These are phyloP conservation scores for Morbakka virulenta DNA, from an alignment of 30 jellyfish, hydroid and myxozoan species.

Conservation along the genomic window DNA sequence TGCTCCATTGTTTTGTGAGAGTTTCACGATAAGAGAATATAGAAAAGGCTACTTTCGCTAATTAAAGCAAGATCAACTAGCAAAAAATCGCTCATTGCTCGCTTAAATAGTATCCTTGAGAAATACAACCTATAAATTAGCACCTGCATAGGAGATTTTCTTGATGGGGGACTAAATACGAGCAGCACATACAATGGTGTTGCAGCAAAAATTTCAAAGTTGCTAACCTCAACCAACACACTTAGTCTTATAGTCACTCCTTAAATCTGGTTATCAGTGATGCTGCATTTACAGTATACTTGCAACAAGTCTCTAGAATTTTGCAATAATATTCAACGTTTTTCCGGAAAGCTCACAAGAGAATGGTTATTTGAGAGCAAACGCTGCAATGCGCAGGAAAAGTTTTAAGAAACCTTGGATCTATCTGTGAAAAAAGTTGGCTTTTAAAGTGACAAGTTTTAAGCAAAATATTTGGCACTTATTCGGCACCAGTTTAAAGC, in stretches of 20 bases:
- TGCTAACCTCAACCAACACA: constrained; percentile 25
- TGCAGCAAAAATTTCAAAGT: constrained; percentile 21
- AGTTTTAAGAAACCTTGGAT: constrained; percentile 14
- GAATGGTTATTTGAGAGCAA: constrained; percentile 42
- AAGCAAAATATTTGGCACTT: constrained; percentile 22
- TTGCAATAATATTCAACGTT: constrained; percentile 5
- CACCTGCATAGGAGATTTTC: constrained; percentile 25
- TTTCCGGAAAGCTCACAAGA: constrained; percentile 26
- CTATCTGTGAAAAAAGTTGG: constrained; percentile 38
- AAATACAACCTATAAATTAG: constrained; percentile 6
- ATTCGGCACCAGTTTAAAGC: constrained; percentile 1
- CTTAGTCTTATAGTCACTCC: constrained; percentile 36
- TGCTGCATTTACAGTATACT: constrained; percentile 35
- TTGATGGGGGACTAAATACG: constrained; percentile 31
- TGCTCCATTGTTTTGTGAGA: no score
- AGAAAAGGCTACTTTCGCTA: constrained; percentile 36
- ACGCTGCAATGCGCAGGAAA: constrained; percentile 22
- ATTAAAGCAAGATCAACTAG: constrained; percentile 28
- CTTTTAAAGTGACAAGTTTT: constrained; percentile 30
- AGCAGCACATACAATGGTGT: constrained; percentile 19
- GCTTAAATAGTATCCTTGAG: constrained; percentile 4
- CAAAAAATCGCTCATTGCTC: constrained; percentile 3
- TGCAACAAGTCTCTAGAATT: constrained; percentile 25
- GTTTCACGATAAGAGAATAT: neutral
- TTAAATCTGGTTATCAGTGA: constrained; percentile 12